phyloP scores from a whole-genome alignment of 2,113 vertebrate species.

The Corvus cornix region DNA sequence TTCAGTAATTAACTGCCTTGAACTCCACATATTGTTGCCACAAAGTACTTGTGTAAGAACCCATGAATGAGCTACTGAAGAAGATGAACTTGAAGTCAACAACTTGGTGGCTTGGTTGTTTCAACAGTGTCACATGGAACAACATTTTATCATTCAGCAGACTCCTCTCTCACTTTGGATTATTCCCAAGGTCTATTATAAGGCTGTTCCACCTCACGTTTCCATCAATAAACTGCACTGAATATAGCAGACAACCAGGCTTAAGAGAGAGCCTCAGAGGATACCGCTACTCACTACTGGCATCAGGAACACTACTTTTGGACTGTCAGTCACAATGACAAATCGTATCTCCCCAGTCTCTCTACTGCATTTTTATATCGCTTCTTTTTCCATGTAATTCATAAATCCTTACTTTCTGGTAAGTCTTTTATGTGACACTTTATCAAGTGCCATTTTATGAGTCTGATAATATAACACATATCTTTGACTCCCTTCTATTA shows the following conservation, averaged over 20 bases:
- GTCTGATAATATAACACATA: not conserved
- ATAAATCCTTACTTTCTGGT: constrained; percentile 41
- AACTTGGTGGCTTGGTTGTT: not conserved
- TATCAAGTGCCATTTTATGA: constrained; percentile 43
- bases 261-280: constrained; percentile 6
- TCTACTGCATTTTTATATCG: constrained; percentile 33
- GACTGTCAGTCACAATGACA: constrained; percentile 59
- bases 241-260: not conserved
- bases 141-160: not conserved
- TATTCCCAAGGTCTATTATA: not conserved
- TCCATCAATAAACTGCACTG: not conserved
- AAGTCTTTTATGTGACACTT: constrained; percentile 38
- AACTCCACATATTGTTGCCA: not conserved
- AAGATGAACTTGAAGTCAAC: not conserved
- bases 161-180: not conserved
- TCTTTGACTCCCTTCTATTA: not conserved
- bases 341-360: constrained; percentile 29
- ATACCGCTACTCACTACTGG: not conserved
- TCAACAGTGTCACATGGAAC: not conserved
- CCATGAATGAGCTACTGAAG: not conserved
- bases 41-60: not conserved
- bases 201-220: not conserved
- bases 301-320: constrained; percentile 21
- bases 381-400: constrained; percentile 36
- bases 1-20: not conserved